These are phyloP conservation scores for Phrixothrix hirtus DNA, from an alignment of 2,888 invertebrate genomes.

Conservation along the genomic window DNA sequence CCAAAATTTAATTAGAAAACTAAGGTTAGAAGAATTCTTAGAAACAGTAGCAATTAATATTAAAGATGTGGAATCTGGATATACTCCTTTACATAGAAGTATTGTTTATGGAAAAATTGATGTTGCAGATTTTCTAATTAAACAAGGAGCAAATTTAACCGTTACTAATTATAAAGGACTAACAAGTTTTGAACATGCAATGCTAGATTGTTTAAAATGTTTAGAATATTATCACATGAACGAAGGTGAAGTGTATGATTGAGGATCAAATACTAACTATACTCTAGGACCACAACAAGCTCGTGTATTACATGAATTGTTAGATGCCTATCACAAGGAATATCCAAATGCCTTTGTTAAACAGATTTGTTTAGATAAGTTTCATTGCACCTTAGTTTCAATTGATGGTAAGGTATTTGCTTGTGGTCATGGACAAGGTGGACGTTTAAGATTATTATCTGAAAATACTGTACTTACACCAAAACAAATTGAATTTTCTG, in stretches of 20 bases:
- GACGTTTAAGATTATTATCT: slow-evolving; percentile 70
- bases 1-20: too few species aligned
- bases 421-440: slow-evolving; percentile 82
- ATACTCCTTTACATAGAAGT: too few species aligned
- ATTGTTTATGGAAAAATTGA: too few species aligned
- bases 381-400: slow-evolving; percentile 73
- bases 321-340: slow-evolving; percentile 68
- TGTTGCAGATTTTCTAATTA: too few species aligned
- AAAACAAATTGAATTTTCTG: slow-evolving; percentile 49
- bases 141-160: slow-evolving; percentile 61
- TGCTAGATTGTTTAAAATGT: slow-evolving; percentile 61
- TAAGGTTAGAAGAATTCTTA: too few species aligned
- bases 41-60: too few species aligned
- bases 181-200: slow-evolving; percentile 68
- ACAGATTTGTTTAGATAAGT: slow-evolving; percentile 73
- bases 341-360: slow-evolving; percentile 49
- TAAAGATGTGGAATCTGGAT: too few species aligned
- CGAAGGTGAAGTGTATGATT: slow-evolving; percentile 69
- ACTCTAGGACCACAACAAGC: slow-evolving; percentile 77
- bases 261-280: slow-evolving; percentile 86
- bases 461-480: slow-evolving; percentile 66
- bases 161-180: slow-evolving; percentile 71
- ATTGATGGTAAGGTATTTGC: slow-evolving; percentile 66
- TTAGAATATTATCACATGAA: slow-evolving; percentile 45
- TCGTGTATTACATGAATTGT: slow-evolving; percentile 65